phyloP scores from a whole-genome alignment of 1,140 invertebrate species.

The Drosophila punjabiensis region DNA sequence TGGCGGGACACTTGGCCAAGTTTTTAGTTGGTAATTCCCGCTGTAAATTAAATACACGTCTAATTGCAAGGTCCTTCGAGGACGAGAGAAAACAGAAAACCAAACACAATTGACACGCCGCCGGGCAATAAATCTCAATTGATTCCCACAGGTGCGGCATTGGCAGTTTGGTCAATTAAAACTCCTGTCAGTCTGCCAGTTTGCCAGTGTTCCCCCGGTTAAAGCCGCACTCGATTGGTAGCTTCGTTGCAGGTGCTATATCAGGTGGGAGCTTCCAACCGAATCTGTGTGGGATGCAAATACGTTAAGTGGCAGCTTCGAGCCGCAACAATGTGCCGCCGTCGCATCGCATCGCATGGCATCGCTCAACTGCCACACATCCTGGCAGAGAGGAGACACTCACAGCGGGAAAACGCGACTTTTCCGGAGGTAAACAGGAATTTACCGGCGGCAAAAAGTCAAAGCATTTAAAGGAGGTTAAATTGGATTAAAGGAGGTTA shows the following conservation, averaged over 20 bases:
- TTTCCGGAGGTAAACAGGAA: background rate
- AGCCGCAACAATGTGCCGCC: constrained; percentile 32
- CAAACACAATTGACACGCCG: constrained; percentile 59
- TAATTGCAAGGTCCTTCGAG: constrained; percentile 40
- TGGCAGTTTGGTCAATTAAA: constrained; percentile 75
- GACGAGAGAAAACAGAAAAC: constrained; percentile 19
- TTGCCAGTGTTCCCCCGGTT: constrained; percentile 3
- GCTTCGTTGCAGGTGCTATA: background rate
- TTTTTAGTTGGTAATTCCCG: constrained; percentile 9
- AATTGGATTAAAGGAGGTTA: background rate
- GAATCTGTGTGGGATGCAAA: constrained; percentile 25
- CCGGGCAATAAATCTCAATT: constrained; percentile 77
- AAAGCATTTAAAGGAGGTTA: background rate
- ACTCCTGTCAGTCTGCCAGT: constrained; percentile 15
- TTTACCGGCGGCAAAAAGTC: background rate
- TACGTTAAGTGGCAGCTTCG: constrained; percentile 54
- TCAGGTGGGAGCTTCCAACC: constrained; percentile 4
- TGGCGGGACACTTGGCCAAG: background rate
- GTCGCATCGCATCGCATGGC: background rate
- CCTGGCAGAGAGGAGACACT: background rate
- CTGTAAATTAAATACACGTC: constrained; percentile 71
- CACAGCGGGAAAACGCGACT: background rate
- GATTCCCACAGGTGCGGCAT: constrained; percentile 68
- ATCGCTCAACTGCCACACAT: constrained; percentile 12
- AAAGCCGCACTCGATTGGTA: constrained; percentile 3